phyloP scores from a whole-genome alignment of 2,113 vertebrate genomes.

The Caracal caracal region DNA sequence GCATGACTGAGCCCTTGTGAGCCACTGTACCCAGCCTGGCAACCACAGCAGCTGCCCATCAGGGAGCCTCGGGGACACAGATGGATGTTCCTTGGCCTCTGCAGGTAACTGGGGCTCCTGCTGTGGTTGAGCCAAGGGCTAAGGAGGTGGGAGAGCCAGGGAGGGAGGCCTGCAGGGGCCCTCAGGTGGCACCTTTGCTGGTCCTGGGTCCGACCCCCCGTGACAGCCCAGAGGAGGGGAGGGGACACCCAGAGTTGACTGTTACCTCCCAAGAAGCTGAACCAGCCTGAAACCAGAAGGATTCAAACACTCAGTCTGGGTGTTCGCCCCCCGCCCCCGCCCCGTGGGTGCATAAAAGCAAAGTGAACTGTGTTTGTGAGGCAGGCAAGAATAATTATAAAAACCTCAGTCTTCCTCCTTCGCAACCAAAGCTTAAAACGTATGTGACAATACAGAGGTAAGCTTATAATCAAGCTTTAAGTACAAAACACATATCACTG shows the following conservation, averaged over 20 bases:
- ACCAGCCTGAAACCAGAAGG: background rate
- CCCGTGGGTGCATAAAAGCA: background rate
- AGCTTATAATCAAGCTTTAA: too few species aligned
- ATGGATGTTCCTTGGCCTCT: accelerated
- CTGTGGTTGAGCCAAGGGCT: accelerated
- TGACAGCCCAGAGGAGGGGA: background rate
- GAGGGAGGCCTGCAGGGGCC: background rate
- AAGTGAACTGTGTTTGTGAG: accelerated
- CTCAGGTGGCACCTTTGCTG: accelerated
- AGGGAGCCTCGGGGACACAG: background rate
- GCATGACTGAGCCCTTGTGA: background rate
- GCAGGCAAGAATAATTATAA: background rate
- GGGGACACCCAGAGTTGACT: background rate
- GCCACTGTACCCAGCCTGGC: too few species aligned
- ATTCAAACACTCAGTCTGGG: background rate
- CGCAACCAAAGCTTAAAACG: background rate
- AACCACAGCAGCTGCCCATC: background rate
- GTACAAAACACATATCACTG: background rate
- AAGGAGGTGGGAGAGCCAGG: too few species aligned
- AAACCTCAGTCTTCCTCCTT: background rate
- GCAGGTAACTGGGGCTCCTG: background rate
- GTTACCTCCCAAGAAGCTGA: background rate
- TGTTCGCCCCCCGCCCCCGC: too few species aligned
- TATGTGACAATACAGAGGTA: accelerated
- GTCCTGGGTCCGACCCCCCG: background rate